Conservation (phyloP, 2,113 vertebrate genomes). For the Manacus vitellinus region DNA sequence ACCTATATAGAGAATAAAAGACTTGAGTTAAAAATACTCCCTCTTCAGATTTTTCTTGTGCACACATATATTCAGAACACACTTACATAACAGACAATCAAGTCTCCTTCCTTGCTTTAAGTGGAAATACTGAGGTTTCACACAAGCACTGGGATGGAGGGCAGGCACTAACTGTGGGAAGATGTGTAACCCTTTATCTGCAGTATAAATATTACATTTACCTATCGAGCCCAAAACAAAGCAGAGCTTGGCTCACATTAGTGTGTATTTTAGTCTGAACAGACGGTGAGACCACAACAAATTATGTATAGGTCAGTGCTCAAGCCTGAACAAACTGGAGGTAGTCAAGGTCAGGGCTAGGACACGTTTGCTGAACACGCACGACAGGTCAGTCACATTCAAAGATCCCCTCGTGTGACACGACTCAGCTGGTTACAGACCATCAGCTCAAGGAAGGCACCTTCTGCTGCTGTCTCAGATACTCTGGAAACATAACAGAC, state of each 20-base stretch:
- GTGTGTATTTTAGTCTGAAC: not conserved
- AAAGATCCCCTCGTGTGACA: not conserved
- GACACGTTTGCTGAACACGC: not conserved
- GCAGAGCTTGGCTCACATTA: not conserved
- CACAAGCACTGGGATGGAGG: not conserved
- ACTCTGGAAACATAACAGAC: not conserved
- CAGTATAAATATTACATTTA: not conserved
- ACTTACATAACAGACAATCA: not conserved
- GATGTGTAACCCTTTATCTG: not conserved
- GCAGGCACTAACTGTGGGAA: not conserved
- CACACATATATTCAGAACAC: not conserved
- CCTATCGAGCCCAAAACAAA: not conserved
- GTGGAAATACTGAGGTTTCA: not conserved
- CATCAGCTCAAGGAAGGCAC: not conserved
- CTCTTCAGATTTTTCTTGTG: not conserved
- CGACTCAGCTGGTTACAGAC: not conserved
- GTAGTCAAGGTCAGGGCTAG: slow-evolving; percentile 25
- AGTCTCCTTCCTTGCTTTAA: not conserved
- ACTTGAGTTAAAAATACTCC: not conserved
- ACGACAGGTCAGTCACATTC: not conserved
- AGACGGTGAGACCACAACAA: slow-evolving; percentile 15
- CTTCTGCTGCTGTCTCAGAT: not conserved
- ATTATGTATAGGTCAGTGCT: slow-evolving; percentile 43
- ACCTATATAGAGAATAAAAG: not conserved
- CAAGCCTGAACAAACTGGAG: not conserved